Evolutionary conservation across 2,113 vertebrate genomes (phyloP), one percentile per base, ranked within the genome.

Genomic region (Notechis scutatus): DNA sequence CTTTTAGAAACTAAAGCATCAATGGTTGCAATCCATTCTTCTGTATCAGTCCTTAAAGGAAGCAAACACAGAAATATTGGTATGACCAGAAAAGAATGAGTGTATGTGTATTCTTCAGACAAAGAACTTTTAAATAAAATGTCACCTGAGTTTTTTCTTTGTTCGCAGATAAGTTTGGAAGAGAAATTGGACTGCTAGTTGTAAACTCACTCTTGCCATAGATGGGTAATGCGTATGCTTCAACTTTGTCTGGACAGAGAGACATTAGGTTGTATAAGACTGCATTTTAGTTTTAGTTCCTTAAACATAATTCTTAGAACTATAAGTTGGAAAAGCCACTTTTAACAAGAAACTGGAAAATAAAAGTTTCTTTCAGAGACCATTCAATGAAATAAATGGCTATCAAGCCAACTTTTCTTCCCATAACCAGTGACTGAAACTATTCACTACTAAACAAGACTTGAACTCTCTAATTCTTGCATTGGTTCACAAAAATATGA

Each of bases 101-200:
- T 85, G 5, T n/a, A 56, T 23, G 42, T 64, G 6, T 9, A 55
- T 24, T 57, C 23, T 5, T 85, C 64, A 42, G 61, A n/a, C 50
- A 90, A 81, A 85, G 9, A 1, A 20, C 20, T 23, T 45, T 64
- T 50, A 85, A 74, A 91, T 39, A 20, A 64, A 20, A 23, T 11
- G 91, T 91, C 94, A 99, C 99, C 99, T 98, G 97, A 99, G 99
- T 96, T 99, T 99, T 97, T 99, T 99, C 97, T 99, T 99, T 96
- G 99, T 99, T 96, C 98, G 98, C 92, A 99, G 97, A 94, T 99
- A 99, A 54, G 99, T 99, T 96, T 99, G 99, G 96, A 99, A 98
- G 94, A 99, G 98, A 95, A 99, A 99, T 0, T 99, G 98, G 93
- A 99, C 98, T 59, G 99, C 98, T 95, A 99, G 98, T 96, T 99